Evolutionary conservation across 2,888 invertebrate species (phyloP).

Genomic region (Xestia ashworthii): DNA sequence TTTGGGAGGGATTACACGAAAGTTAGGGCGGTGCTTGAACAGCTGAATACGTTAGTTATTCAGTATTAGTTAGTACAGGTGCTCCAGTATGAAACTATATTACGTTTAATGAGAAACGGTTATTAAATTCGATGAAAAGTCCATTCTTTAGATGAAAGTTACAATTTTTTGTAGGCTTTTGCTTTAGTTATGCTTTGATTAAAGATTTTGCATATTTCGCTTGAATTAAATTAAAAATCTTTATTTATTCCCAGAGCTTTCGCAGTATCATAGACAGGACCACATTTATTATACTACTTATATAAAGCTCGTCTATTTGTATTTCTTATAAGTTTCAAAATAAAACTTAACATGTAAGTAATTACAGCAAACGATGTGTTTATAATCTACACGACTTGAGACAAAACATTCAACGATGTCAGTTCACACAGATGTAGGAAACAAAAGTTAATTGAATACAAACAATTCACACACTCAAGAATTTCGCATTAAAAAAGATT

Average conservation of each 20-base stretch:
- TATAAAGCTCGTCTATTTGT: constrained; percentile 15
- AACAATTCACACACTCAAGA: constrained; percentile 56
- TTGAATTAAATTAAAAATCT: constrained; percentile 3
- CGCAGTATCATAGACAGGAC: constrained; percentile 4
- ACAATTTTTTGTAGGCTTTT: not conserved
- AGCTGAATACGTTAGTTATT: constrained; percentile 17
- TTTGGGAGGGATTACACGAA: constrained; percentile 66
- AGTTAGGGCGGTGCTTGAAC: constrained; percentile 31
- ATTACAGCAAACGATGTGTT: constrained; percentile 39
- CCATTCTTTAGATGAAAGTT: constrained; percentile 3
- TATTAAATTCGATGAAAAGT: not conserved
- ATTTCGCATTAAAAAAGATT: constrained; percentile 60
- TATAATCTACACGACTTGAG: constrained; percentile 22
- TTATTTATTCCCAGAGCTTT: constrained; percentile 9
- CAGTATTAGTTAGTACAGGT: constrained; percentile 7
- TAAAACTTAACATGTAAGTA: constrained; percentile 35
- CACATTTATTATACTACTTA: not conserved
- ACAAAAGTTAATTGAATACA: constrained; percentile 61
- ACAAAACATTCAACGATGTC: constrained; percentile 52
- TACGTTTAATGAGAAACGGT: constrained; percentile 7
- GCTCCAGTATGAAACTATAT: not conserved
- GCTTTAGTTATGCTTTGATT: constrained; percentile 7
- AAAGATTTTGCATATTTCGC: not conserved
- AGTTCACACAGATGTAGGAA: constrained; percentile 53
- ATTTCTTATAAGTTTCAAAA: constrained; percentile 38